Evolutionary conservation across 2,113 vertebrate genomes (phyloP), one percentile per base, ranked within the genome.

Genomic region (Erpornis zantholeuca): DNA sequence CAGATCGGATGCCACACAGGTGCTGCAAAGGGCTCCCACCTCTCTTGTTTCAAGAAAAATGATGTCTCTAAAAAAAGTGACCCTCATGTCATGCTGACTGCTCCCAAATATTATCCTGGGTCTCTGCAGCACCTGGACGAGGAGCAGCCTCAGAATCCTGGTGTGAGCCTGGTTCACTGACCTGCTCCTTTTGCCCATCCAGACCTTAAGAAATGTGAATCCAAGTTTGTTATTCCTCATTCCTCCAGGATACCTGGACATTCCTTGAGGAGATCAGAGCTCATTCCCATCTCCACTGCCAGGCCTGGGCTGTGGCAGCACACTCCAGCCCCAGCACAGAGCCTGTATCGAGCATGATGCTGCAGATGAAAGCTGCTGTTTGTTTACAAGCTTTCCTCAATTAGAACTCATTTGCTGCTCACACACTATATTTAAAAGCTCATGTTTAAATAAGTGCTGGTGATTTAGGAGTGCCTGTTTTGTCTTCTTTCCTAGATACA

Each of bases 331-430:
- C 57, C 81, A n/a, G 70, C 35, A 6, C 65, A 23, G 61, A 27
- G 53, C 54, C 65, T 2, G 2, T 7, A 15, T 49, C 5, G 0
- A 3, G 0, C 0, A 2, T 79, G 89, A 79, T 61, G 93, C 70
- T 91, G 73, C 89, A 91, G 91, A 95, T 97, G 89, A 97, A 95
- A 94, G 94, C 65, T 87, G 33, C 4, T 95, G 81, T 84, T 96
- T 96, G 93, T 95, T 96, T 96, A 95, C 93, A 94, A 89, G 86
- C 84, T 92, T 84, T 89, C 86, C 63, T 82, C 95, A 97, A 76
- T 96, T 92, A 94, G 91, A 82, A 84, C 89, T 94, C 73, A 65
- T 89, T 96, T 95, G 86, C 91, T 95, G 57, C 87, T 95, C 81
- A 79, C 85, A 90, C 49, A 76, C 84, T 94, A 21, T 88, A 87